phyloP scores from a whole-genome alignment of 2,113 vertebrate species.

The Tachysurus vachellii region DNA sequence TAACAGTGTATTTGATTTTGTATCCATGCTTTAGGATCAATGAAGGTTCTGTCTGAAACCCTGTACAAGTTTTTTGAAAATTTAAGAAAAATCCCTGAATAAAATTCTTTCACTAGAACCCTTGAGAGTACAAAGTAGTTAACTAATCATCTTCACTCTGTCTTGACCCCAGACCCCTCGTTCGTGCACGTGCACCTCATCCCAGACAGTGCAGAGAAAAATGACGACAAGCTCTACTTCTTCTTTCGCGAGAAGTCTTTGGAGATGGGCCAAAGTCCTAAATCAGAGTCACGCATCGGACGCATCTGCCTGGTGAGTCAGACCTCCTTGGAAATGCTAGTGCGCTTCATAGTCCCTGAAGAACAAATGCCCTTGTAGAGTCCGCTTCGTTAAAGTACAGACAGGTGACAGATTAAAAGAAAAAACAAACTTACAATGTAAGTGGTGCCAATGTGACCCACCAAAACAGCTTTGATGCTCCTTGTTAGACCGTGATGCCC shows the following conservation, averaged over 20 bases:
- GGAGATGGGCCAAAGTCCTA: conserved; percentile 87
- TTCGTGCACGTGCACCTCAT: conserved; percentile 93
- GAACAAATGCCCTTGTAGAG: neutral
- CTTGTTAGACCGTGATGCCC: too few species aligned
- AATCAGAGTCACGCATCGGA: conserved; percentile 91
- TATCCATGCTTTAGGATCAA: neutral
- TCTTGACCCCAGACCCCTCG: conserved; percentile 81
- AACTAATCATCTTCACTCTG: conserved; percentile 20
- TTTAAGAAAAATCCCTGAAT: neutral
- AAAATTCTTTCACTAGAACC: neutral
- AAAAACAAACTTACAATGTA: neutral
- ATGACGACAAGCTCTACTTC: conserved; percentile 98
- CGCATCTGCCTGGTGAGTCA: conserved; percentile 92
- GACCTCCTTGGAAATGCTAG: neutral
- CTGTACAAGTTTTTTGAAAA: neutral
- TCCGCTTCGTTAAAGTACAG: neutral
- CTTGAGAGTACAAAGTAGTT: neutral
- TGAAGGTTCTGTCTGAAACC: neutral
- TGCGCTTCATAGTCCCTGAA: neutral
- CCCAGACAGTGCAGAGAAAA: conserved; percentile 92
- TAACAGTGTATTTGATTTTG: neutral
- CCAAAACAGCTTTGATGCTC: neutral
- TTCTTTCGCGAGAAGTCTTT: conserved; percentile 97
- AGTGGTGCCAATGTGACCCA: neutral
- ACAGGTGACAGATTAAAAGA: neutral